Conservation (phyloP, 1,140 invertebrate species). For the Lithobius niger region DNA sequence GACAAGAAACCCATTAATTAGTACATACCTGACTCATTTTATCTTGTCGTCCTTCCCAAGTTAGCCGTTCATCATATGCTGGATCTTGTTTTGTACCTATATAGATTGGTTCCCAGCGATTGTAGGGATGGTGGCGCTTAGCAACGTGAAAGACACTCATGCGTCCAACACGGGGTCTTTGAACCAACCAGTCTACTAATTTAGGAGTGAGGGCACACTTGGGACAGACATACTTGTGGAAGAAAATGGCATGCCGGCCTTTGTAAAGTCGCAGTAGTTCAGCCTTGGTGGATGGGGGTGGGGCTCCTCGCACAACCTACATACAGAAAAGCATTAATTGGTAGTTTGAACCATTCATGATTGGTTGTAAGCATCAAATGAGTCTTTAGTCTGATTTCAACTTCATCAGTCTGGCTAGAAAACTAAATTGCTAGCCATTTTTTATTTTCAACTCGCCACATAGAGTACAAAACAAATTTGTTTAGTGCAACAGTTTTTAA, state of each 20-base stretch:
- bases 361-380: no score
- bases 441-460: no score
- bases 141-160: conserved; percentile 45
- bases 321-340: neutral
- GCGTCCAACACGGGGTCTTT: conserved; percentile 27
- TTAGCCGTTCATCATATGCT: conserved; percentile 59
- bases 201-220: conserved; percentile 67
- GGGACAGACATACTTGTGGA: conserved; percentile 45
- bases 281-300: conserved; percentile 31
- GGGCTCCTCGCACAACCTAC: conserved; percentile 33
- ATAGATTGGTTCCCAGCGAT: conserved; percentile 69
- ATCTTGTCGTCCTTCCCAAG: conserved; percentile 69
- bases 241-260: conserved; percentile 34
- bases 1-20: no score
- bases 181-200: conserved; percentile 46
- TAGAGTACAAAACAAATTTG: no score
- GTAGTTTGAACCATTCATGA: no score
- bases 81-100: conserved; percentile 65
- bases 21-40: conserved; percentile 88
- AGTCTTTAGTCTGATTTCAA: no score
- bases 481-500: no score
- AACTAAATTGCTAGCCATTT: no score
- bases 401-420: no score
- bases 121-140: conserved; percentile 50
- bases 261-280: conserved; percentile 35